These are phyloP conservation scores for Melipona quadrifasciata DNA, from an alignment of 1,140 invertebrate species.

Conservation along the genomic window DNA sequence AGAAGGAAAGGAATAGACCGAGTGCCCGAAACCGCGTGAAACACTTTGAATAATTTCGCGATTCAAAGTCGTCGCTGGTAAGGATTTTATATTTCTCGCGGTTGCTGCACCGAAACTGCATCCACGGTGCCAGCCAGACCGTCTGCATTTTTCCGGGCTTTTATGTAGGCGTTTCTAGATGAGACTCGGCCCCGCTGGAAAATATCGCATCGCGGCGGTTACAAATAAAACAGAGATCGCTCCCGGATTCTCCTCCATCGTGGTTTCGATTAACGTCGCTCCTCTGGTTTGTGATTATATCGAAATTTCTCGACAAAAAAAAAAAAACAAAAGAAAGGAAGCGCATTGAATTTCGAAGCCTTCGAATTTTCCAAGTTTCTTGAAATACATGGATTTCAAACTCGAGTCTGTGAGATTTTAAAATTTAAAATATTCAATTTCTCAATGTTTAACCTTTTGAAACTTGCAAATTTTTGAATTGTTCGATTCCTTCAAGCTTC, in stretches of 20 bases:
- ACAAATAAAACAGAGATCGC: conserved; percentile 25
- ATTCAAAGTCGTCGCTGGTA: conserved; percentile 77
- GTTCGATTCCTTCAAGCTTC: too few species aligned
- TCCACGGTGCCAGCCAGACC: conserved; percentile 76
- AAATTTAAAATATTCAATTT: too few species aligned
- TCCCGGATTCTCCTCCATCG: not conserved
- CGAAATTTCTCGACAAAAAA: not conserved
- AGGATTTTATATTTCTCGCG: conserved; percentile 79
- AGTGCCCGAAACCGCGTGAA: conserved; percentile 74
- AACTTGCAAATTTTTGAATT: too few species aligned
- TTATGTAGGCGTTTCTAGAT: conserved; percentile 39
- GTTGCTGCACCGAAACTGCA: conserved; percentile 75
- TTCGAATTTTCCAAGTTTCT: too few species aligned
- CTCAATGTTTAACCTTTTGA: too few species aligned
- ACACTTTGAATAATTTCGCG: conserved; percentile 80
- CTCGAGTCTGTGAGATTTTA: too few species aligned
- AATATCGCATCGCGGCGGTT: conserved; percentile 5
- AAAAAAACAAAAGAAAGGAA: not conserved
- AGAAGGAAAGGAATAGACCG: conserved; percentile 13
- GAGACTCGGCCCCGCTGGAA: conserved; percentile 29
- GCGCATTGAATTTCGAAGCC: not conserved
- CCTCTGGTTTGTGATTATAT: not conserved
- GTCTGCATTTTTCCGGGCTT: conserved; percentile 65
- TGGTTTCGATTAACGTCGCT: not conserved
- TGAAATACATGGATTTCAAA: too few species aligned